Evolutionary conservation across 1,140 invertebrate genomes (phyloP).

Genomic region (Caenorhabditis remanei): DNA sequence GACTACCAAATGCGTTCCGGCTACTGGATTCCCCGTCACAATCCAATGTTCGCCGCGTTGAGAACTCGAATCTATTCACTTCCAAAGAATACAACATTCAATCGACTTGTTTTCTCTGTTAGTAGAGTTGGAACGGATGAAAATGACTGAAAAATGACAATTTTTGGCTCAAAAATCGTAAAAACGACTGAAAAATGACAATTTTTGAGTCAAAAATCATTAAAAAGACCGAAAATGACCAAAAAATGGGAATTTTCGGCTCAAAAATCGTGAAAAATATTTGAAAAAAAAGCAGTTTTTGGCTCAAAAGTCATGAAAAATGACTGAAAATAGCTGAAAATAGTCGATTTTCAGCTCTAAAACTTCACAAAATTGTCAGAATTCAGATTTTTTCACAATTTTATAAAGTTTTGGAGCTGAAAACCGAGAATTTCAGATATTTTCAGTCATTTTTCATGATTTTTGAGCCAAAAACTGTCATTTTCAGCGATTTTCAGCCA

Average conservation of each 20-base stretch:
- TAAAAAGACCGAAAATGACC: neutral
- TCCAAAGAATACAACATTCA: neutral
- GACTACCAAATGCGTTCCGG: neutral
- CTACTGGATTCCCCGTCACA: constrained; percentile 37
- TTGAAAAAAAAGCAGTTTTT: no score
- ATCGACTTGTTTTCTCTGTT: constrained; percentile 8
- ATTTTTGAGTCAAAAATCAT: neutral
- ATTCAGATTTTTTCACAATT: no score
- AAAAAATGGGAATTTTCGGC: neutral
- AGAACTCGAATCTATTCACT: neutral
- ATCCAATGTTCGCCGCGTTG: neutral
- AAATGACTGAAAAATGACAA: neutral
- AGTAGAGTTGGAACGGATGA: neutral
- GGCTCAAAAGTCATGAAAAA: neutral
- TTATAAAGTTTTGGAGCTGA: no score
- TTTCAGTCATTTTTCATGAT: neutral
- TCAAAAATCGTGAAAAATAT: no score
- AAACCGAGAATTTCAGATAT: neutral
- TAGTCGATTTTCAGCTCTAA: neutral
- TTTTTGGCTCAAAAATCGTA: no score
- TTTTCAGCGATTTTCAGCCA: neutral
- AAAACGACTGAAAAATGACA: no score
- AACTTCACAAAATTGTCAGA: no score
- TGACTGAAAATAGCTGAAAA: neutral
- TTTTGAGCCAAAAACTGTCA: neutral